Base-by-base conservation (phyloP, 2,113 vertebrate species). In the Procapra przewalskii region DNA sequence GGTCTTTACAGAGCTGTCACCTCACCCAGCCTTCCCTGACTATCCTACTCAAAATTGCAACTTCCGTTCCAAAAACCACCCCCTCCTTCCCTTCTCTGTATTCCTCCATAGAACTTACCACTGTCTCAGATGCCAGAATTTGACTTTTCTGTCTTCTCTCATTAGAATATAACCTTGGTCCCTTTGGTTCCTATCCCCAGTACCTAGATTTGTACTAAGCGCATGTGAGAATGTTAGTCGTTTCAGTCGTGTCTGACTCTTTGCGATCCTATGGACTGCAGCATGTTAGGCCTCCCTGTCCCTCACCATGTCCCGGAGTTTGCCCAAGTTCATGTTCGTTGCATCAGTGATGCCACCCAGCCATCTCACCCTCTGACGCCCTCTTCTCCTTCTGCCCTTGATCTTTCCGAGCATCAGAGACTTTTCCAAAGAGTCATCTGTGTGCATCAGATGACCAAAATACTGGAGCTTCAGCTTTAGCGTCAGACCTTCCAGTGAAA, bases 221-320 rank as follows among this genome's bases (percentile, higher is more conserved):
- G 0, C 23, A 52, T 15, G n/a, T 71, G n/a, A 71, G n/a, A 71
- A 36, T 11, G 64, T 71, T 23, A 71, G 64, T 71, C 2, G 0
- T 19, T 71, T 71, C 64, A 12, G 19, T 71, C 1, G 1, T 12
- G 5, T 71, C 64, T 36, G n/a, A 71, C 64, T 71, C 64, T 71
- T 71, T 23, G 64, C 9, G 1, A 71, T 19, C 8, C n/a, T 11
- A 71, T 6, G 9, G 9, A 71, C 9, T 11, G 19, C 64, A 71
- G n/a, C n/a, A 36, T 3, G n/a, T 19, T 6, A 36, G n/a, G 64
- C n/a, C n/a, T 71, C n/a, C n/a, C 64, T 3, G 64, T 23, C n/a
- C n/a, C 2, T 36, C 64, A 71, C 64, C n/a, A 71, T 71, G 19
- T 36, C 64, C n/a, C 9, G 0, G 64, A 71, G n/a, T 71, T 64